A percentile compares a stretch with the other conserved stretches of the same genome.
These are phyloP conservation scores for Dolichoris vasculosae DNA, from an alignment of 1,140 invertebrate species.

Conservation along the genomic window DNA sequence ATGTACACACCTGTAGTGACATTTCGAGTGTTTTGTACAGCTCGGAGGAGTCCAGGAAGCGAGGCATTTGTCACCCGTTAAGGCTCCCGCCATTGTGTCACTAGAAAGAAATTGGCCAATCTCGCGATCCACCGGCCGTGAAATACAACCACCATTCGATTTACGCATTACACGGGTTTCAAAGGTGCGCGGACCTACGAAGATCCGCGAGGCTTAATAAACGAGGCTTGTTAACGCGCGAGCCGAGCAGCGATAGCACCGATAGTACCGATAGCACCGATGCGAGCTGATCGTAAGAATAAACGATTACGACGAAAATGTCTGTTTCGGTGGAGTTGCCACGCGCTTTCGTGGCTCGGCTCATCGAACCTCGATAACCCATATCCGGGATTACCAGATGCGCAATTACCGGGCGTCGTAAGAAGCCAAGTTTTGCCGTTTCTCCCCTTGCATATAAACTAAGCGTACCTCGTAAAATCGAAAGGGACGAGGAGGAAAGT, in stretches of 20 bases:
- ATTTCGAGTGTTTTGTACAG: neutral
- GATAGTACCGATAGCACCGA: no score
- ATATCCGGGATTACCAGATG: conserved; percentile 63
- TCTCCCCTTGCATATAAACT: conserved; percentile 65
- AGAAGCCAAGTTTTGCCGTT: conserved; percentile 54
- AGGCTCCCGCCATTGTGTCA: neutral
- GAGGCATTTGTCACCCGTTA: neutral
- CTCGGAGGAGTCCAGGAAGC: neutral
- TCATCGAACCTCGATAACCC: conserved; percentile 63
- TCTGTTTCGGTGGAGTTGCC: conserved; percentile 40
- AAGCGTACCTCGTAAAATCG: conserved; percentile 44
- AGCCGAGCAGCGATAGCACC: no score
- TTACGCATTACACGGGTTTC: neutral
- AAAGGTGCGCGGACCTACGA: neutral
- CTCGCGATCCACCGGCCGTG: neutral
- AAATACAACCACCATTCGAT: conserved; percentile 12
- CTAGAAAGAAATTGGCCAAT: conserved; percentile 22
- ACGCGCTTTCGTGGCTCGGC: conserved; percentile 34
- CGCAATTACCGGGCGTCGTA: conserved; percentile 66
- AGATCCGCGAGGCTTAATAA: conserved; percentile 18
- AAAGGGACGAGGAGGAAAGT: neutral
- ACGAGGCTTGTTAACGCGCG: conserved; percentile 36
- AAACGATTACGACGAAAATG: conserved; percentile 56
- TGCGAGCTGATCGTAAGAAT: neutral
- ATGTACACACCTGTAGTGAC: neutral